Conservation (phyloP, 2,113 vertebrate species). For the Etheostoma cragini region DNA sequence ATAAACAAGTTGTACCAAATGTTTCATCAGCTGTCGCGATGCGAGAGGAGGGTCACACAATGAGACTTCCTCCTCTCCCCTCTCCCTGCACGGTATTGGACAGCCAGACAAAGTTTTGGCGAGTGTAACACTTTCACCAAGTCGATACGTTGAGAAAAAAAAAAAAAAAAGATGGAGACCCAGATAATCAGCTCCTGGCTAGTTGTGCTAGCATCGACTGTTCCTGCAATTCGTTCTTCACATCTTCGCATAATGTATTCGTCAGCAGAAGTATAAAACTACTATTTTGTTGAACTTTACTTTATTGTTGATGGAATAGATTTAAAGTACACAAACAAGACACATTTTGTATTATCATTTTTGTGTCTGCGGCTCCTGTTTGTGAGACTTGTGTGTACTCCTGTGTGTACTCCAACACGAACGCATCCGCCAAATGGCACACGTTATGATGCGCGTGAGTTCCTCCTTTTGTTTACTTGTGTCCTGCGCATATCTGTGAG, state of each 20-base stretch:
- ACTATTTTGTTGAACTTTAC: constrained; percentile 3
- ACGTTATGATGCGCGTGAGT: constrained; percentile 47
- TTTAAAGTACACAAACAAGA: background rate
- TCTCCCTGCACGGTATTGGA: constrained; percentile 19
- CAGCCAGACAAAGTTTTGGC: constrained; percentile 49
- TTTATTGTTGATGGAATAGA: background rate
- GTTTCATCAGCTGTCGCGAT: constrained; percentile 73
- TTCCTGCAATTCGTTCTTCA: background rate
- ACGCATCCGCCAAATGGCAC: constrained; percentile 17
- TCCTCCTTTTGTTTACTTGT: constrained; percentile 35
- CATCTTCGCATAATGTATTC: constrained; percentile 17
- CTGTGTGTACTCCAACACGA: constrained; percentile 13
- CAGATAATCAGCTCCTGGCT: constrained; percentile 40
- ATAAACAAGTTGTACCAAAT: constrained; percentile 79
- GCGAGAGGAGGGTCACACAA: constrained; percentile 52
- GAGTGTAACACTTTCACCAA: constrained; percentile 30
- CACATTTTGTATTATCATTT: background rate
- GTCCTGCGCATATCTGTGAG: constrained; percentile 34
- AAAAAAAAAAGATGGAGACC: background rate
- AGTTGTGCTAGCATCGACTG: constrained; percentile 15
- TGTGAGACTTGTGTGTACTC: background rate
- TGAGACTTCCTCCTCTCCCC: constrained; percentile 36
- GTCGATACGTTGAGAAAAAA: background rate
- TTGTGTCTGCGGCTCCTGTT: background rate
- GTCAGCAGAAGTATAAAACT: background rate